Conservation (phyloP, 2,888 invertebrate species). For the Mesodorylaimus sp. region DNA sequence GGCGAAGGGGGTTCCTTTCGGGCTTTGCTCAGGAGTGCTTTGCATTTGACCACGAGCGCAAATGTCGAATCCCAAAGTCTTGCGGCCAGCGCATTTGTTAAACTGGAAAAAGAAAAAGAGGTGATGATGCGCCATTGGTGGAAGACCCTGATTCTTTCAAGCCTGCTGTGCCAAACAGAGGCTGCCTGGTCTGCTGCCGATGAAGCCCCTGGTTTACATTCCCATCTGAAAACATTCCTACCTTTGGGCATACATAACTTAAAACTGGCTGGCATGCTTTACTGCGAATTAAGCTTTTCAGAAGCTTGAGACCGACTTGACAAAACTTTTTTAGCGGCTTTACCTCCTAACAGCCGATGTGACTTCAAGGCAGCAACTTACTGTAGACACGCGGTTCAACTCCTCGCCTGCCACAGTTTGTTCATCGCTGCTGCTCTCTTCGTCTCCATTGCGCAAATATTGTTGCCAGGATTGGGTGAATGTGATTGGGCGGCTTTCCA, state of each 20-base stretch:
- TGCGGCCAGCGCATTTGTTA: slow-evolving; percentile 12
- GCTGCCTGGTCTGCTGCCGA: slow-evolving; percentile 3
- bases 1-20: slow-evolving; percentile 1
- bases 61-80: slow-evolving; percentile 14
- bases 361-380: no score
- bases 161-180: no score
- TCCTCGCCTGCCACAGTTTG: slow-evolving; percentile 16
- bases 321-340: background rate
- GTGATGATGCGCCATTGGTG: background rate
- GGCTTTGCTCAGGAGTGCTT: background rate
- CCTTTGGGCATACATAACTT: slow-evolving; percentile 12
- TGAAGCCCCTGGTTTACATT: background rate
- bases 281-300: background rate
- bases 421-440: slow-evolving; percentile 15
- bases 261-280: background rate
- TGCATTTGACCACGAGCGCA: slow-evolving; percentile 6
- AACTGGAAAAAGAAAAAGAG: slow-evolving; percentile 8
- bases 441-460: slow-evolving; percentile 14
- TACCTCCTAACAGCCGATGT: no score
- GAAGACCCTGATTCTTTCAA: no score
- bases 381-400: no score
- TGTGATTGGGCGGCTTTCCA: slow-evolving; percentile 16
- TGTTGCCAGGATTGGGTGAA: no score
- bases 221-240: slow-evolving; percentile 14
- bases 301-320: background rate